Base-by-base conservation (phyloP, 2,113 vertebrate species). In the Oncorhynchus nerka region DNA sequence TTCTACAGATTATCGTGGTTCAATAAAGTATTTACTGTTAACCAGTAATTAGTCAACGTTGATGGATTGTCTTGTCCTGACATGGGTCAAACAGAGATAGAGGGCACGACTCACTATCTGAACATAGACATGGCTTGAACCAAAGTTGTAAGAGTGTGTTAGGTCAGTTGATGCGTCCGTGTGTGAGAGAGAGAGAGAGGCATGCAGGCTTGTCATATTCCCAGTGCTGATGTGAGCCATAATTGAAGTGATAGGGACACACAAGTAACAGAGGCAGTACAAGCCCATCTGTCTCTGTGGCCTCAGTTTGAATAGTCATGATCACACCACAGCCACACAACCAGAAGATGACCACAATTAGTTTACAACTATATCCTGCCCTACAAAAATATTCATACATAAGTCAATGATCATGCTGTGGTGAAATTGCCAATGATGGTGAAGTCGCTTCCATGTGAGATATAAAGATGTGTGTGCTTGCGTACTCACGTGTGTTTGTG, bases 261-360 rank as follows among this genome's bases (percentile, higher is more conserved):
- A 86, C 89, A 88, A 88, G 86, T 87, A 89, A 87, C 85, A 11
- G 76, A 84, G 72, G 82, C 89, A 92, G 85, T 91, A 92, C 90
- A 57, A 93, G 82, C 81, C 88, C 90, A 91, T 92, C 88, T 93
- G 92, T 91, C 88, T 88, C 75, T 81, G 84, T 79, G 85, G 88
- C 87, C 81, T 88, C 86, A 76, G 85, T 85, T 87, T 87, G 85
- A 87, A 88, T 84, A 81, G 83, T 85, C 85, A 86, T 72, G 72
- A 81, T 81, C 84, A 88, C 81, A 81, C 86, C 84, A 77, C 62
- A 76, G 84, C 86, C 81, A 80, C 85, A 89, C 86, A 82, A 87
- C 78, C 85, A 81, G 28, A 78, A 80, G 19, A 15, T 34, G 16
- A 22, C 13, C 9, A 67, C 16, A 6, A 0, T 39, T 13, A 45